phyloP scores from a whole-genome alignment of 2,113 vertebrate species.

The Cebidichthys violaceus region DNA sequence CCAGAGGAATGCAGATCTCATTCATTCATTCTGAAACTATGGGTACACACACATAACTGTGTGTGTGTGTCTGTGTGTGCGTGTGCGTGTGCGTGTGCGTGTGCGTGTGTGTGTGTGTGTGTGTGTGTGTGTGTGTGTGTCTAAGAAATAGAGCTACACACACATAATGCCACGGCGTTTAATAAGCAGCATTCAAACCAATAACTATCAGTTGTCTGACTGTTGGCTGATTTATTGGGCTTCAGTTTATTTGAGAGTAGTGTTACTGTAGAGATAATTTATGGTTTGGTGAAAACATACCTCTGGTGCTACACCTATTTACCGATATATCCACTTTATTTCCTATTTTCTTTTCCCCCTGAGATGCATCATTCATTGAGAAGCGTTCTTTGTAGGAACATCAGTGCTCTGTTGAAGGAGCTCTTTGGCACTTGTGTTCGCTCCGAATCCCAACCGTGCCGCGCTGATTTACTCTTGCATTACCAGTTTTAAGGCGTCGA shows the following conservation, averaged over 20 bases:
- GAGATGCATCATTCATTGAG: neutral
- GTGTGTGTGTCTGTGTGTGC: too few relatives aligned
- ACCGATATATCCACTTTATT: neutral
- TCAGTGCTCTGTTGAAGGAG: too few relatives aligned
- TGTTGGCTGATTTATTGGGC: constrained; percentile 1
- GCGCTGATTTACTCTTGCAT: too few relatives aligned
- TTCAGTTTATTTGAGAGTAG: neutral
- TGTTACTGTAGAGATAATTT: neutral
- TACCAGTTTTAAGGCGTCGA: too few relatives aligned
- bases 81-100: too few relatives aligned
- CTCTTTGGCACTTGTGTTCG: too few relatives aligned
- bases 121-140: too few relatives aligned
- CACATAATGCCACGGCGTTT: neutral
- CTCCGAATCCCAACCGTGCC: too few relatives aligned
- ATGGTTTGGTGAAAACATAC: neutral
- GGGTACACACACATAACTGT: neutral
- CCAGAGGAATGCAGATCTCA: constrained; percentile 2
- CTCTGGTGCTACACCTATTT: neutral
- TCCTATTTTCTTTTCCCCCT: too few relatives aligned
- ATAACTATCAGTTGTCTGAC: constrained; percentile 4
- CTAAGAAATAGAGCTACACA: neutral
- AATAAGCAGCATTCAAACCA: constrained; percentile 8
- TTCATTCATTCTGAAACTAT: constrained; percentile 8
- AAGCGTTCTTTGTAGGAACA: too few relatives aligned
- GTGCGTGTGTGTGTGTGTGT: too few relatives aligned